Percentiles rank a stretch among this genome's conserved stretches.
phyloP scores from a whole-genome alignment of 2,797 vertebrate species.

The Schizothorax lantsangensis region DNA sequence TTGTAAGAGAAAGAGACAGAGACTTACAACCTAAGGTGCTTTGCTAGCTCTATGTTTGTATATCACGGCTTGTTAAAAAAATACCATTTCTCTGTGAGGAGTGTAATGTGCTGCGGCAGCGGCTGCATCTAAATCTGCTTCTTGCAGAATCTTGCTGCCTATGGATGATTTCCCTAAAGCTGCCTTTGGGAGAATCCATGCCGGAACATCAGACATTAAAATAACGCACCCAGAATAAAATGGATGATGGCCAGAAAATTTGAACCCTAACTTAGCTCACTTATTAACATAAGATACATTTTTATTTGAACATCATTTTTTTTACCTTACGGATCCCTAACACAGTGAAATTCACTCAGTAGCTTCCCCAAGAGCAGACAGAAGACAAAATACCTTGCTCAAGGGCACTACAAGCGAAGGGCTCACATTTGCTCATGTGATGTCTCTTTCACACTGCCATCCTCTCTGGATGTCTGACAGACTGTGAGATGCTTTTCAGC shows the following conservation, averaged over 20 bases:
- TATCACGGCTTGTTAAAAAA: constrained; percentile 50
- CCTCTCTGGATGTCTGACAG: constrained; percentile 38
- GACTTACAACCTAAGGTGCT: constrained; percentile 55
- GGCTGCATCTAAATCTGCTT: constrained; percentile 31
- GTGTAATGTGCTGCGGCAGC: constrained; percentile 32
- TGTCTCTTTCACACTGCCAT: constrained; percentile 26
- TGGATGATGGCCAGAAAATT: background rate
- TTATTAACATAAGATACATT: constrained; percentile 1
- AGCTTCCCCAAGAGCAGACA: background rate
- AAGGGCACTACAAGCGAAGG: background rate
- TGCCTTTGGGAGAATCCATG: constrained; percentile 41
- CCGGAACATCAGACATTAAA: constrained; percentile 36
- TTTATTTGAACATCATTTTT: background rate
- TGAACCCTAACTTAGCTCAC: background rate
- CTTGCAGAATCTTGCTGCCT: constrained; percentile 27
- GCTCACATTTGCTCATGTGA: constrained; percentile 3
- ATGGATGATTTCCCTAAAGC: constrained; percentile 46
- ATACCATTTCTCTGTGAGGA: constrained; percentile 7
- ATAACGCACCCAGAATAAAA: constrained; percentile 33
- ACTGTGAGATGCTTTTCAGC: constrained; percentile 11
- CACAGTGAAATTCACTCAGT: background rate
- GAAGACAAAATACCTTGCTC: background rate
- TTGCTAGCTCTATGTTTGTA: constrained; percentile 42
- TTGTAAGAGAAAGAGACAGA: constrained; percentile 47
- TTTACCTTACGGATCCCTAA: background rate